A percentile compares a stretch with the other conserved stretches of the same genome.
phyloP scores from a whole-genome alignment of 37 sponge, comb jelly and placozoan genomes.

The Corticium candelabrum region DNA sequence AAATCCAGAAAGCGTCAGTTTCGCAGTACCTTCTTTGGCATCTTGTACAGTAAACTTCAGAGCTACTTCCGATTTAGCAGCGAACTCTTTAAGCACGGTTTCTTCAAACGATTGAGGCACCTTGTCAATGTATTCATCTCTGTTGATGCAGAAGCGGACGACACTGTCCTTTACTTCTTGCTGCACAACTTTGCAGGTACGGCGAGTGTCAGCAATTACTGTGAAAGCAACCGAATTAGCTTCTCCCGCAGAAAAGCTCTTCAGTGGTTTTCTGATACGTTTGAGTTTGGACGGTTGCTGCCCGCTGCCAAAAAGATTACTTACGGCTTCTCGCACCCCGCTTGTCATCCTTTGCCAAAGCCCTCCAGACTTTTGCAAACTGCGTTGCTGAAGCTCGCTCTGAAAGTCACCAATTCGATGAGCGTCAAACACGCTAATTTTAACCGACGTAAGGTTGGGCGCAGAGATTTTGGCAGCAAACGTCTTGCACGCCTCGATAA shows the following conservation, averaged over 20 bases:
- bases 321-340: neutral
- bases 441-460: neutral
- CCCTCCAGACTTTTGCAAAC: neutral
- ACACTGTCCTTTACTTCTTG: too few species aligned
- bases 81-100: too few species aligned
- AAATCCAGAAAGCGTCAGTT: constrained; percentile 18
- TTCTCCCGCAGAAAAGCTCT: neutral
- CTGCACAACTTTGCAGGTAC: too few species aligned
- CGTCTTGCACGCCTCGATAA: neutral
- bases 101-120: too few species aligned
- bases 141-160: too few species aligned
- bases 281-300: too few species aligned
- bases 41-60: too few species aligned
- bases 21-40: too few species aligned
- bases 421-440: neutral
- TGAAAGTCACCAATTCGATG: neutral
- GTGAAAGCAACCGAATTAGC: neutral
- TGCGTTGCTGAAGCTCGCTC: neutral
- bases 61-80: too few species aligned
- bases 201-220: neutral
- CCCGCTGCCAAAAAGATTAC: neutral
- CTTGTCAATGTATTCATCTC: too few species aligned
- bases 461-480: neutral
- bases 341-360: neutral
- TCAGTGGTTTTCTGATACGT: too few species aligned